Evolutionary conservation across 2,888 invertebrate species (phyloP).

Genomic region (Macaria liturata): DNA sequence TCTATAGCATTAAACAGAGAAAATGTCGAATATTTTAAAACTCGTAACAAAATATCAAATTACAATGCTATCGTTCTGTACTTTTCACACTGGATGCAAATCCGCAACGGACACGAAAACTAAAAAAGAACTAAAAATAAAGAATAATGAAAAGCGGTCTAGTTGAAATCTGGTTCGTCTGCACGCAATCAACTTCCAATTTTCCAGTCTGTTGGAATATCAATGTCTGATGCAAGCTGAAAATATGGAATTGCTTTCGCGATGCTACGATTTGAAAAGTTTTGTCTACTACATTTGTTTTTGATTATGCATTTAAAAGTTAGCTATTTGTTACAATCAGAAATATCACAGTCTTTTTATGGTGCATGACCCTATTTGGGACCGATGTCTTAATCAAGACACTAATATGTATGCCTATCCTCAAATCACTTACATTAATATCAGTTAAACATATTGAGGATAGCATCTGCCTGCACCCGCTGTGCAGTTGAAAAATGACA

Average conservation of each 20-base stretch:
- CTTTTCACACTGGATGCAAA: conserved; percentile 7
- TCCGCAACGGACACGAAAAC: conserved; percentile 3
- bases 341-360: too few species aligned
- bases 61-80: neutral
- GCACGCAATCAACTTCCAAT: conserved; percentile 23
- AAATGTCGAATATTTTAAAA: too few species aligned
- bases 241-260: conserved; percentile 16
- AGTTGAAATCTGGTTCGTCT: conserved; percentile 15
- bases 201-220: conserved; percentile 19
- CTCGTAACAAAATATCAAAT: neutral
- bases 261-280: neutral
- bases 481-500: too few species aligned
- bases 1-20: too few species aligned
- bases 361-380: too few species aligned
- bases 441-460: too few species aligned
- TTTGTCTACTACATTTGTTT: neutral
- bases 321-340: too few species aligned
- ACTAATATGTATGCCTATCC: too few species aligned
- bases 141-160: conserved; percentile 7
- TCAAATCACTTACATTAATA: too few species aligned
- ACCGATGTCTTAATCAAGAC: too few species aligned
- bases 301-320: too few species aligned
- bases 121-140: conserved; percentile 1
- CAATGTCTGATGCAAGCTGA: conserved; percentile 17
- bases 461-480: too few species aligned